A percentile compares a stretch with the other conserved stretches of the same genome.
Conservation (phyloP, 2,113 vertebrate genomes). For the Corydoras sp. region DNA sequence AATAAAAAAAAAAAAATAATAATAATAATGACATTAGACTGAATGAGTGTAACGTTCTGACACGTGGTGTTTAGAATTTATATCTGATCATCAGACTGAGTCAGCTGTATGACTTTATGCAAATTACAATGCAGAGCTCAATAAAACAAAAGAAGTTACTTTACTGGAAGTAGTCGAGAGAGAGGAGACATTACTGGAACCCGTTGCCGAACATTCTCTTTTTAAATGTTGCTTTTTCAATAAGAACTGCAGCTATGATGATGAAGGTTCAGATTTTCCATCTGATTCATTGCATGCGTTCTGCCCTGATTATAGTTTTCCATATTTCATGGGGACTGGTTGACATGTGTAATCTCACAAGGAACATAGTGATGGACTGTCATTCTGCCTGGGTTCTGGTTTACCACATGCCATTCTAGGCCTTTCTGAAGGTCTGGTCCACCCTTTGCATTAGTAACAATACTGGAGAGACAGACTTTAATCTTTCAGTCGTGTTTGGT, state of each 20-base stretch:
- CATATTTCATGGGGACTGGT: conserved; percentile 30
- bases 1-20: too few relatives aligned
- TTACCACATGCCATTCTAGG: conserved; percentile 35
- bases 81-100: too few relatives aligned
- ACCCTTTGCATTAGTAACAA: conserved; percentile 8
- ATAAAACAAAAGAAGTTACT: too few relatives aligned
- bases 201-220: conserved; percentile 7
- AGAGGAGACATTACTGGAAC: too few relatives aligned
- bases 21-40: too few relatives aligned
- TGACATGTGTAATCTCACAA: conserved; percentile 51
- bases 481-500: too few relatives aligned
- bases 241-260: conserved; percentile 39
- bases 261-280: conserved; percentile 59
- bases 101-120: too few relatives aligned
- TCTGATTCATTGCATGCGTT: conserved; percentile 36
- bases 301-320: conserved; percentile 24
- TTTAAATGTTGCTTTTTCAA: conserved; percentile 42
- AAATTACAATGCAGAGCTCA: too few relatives aligned
- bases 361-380: conserved; percentile 50
- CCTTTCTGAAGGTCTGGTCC: background rate
- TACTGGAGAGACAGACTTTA: too few relatives aligned
- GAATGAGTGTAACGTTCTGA: too few relatives aligned
- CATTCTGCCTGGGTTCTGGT: conserved; percentile 49
- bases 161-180: too few relatives aligned
- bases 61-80: too few relatives aligned